These are phyloP conservation scores for Pyrocoelia pectoralis DNA, from an alignment of 2,888 invertebrate genomes.

Conservation along the genomic window DNA sequence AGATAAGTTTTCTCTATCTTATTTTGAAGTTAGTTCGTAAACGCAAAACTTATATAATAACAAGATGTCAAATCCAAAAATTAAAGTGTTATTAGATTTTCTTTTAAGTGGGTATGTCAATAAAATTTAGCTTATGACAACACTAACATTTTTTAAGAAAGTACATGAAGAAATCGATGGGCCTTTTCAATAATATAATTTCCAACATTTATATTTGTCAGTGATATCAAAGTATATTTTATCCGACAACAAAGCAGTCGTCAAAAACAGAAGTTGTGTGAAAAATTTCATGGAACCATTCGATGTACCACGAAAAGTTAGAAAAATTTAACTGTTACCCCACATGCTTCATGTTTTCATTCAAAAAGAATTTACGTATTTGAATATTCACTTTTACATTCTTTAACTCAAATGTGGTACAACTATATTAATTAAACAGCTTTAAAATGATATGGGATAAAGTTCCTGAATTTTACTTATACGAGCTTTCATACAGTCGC, in stretches of 20 bases:
- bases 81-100: background rate
- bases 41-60: no score
- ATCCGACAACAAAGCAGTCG: slow-evolving; percentile 1
- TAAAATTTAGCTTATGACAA: background rate
- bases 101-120: background rate
- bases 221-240: slow-evolving; percentile 1
- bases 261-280: background rate
- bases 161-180: background rate
- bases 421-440: no score
- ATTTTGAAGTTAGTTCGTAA: background rate
- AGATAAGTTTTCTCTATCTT: no score
- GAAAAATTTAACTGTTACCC: background rate
- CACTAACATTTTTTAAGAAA: background rate
- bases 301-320: background rate
- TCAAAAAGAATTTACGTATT: background rate
- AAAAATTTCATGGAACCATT: background rate
- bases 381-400: no score
- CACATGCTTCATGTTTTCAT: background rate
- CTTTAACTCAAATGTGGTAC: no score
- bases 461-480: no score
- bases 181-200: background rate
- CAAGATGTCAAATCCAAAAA: background rate
- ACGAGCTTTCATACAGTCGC: no score
- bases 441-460: no score
- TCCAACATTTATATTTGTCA: slow-evolving; percentile 6